Evolutionary conservation across 2,888 invertebrate genomes (phyloP).

Genomic region (Leptinotarsa haldemani): DNA sequence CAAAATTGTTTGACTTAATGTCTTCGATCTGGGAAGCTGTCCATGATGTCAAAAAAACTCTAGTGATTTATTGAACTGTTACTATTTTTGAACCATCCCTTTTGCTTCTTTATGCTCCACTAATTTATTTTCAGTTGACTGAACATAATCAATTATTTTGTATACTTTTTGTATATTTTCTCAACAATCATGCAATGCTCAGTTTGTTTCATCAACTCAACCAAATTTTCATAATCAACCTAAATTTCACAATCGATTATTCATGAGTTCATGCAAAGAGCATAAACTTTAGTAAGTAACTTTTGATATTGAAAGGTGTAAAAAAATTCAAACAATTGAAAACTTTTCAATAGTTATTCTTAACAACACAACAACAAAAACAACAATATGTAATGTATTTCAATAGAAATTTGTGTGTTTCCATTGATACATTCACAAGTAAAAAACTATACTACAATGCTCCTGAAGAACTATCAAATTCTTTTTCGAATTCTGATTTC

Average conservation of each 20-base stretch:
- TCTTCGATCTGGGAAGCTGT: too few species aligned
- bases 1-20: too few species aligned
- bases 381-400: slow-evolving; percentile 20
- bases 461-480: slow-evolving; percentile 71
- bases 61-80: too few species aligned
- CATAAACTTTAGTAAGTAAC: not conserved
- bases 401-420: slow-evolving; percentile 12
- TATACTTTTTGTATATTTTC: too few species aligned
- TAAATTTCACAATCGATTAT: not conserved
- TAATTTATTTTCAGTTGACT: too few species aligned
- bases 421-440: slow-evolving; percentile 35
- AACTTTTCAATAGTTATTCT: slow-evolving; percentile 30
- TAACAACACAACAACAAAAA: slow-evolving; percentile 33
- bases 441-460: slow-evolving; percentile 36
- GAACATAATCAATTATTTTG: too few species aligned
- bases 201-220: too few species aligned
- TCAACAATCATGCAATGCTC: too few species aligned
- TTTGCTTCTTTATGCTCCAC: too few species aligned
- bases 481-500: slow-evolving; percentile 75
- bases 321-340: not conserved
- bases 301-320: not conserved
- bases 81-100: too few species aligned
- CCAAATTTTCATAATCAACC: too few species aligned
- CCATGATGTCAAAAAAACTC: too few species aligned
- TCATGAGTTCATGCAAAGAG: not conserved